Evolutionary conservation across 2,888 invertebrate genomes (phyloP).

Genomic region (Alentia gelatinosa): DNA sequence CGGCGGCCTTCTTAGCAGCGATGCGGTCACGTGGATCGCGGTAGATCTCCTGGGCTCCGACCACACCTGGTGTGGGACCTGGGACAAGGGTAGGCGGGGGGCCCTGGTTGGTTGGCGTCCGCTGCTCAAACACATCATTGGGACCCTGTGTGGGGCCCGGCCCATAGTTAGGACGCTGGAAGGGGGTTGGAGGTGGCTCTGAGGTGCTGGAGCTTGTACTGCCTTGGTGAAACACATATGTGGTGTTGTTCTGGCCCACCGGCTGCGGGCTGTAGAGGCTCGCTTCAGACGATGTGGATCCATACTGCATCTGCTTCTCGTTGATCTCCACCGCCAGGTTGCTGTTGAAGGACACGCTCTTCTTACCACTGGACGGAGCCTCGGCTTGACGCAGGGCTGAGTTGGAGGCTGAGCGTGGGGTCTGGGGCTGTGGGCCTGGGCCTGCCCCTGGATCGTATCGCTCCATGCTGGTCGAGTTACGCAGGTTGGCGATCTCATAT

Average conservation of each 20-base stretch:
- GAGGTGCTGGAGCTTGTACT: conserved; percentile 45
- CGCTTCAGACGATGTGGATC: conserved; percentile 64
- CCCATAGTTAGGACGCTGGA: conserved; percentile 52
- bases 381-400: conserved; percentile 59
- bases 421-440: not conserved
- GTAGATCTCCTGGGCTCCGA: conserved; percentile 98
- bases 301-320: conserved; percentile 63
- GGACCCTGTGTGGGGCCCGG: not conserved
- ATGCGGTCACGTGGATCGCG: conserved; percentile 94
- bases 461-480: conserved; percentile 34
- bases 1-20: conserved; percentile 85
- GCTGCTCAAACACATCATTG: conserved; percentile 45
- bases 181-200: conserved; percentile 20
- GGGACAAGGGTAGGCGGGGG: conserved; percentile 29
- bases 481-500: conserved; percentile 87
- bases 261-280: not conserved
- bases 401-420: not conserved
- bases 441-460: not conserved
- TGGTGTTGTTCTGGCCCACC: not conserved
- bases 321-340: conserved; percentile 79
- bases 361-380: conserved; percentile 68
- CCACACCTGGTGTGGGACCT: conserved; percentile 85
- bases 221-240: not conserved
- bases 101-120: conserved; percentile 48
- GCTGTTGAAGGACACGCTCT: conserved; percentile 81